A percentile compares a stretch with the other conserved stretches of the same genome.
These are phyloP conservation scores for Cryptoblepharus egeriae DNA, from an alignment of 2,797 vertebrate species.

Conservation along the genomic window DNA sequence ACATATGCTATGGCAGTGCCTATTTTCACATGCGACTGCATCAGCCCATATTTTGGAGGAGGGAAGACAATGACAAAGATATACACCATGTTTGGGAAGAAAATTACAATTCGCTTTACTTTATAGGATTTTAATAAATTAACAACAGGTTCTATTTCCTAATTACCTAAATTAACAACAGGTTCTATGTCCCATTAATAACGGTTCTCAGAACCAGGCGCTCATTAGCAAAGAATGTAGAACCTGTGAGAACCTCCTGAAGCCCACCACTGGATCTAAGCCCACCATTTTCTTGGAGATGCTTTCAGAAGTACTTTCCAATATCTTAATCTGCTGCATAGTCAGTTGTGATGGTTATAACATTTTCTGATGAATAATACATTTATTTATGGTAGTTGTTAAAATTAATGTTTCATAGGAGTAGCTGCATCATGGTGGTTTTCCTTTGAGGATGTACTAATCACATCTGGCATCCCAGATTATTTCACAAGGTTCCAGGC, in stretches of 20 bases:
- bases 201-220: no score
- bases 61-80: no score
- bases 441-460: not conserved
- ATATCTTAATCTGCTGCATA: not conserved
- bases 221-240: no score
- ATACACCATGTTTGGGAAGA: not conserved
- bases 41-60: no score
- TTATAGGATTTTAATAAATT: no score
- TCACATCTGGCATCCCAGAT: not conserved
- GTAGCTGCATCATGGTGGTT: not conserved
- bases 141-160: no score
- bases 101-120: constrained; percentile 12
- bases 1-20: no score
- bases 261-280: not conserved
- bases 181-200: no score
- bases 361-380: not conserved
- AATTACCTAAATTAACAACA: no score
- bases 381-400: not conserved
- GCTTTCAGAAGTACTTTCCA: not conserved
- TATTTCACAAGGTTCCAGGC: not conserved
- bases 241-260: no score
- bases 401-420: not conserved
- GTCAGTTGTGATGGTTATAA: not conserved
- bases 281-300: not conserved
- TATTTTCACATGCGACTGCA: no score